These are phyloP conservation scores for Zelleria hepariella DNA, from an alignment of 2,888 invertebrate species.

Conservation along the genomic window DNA sequence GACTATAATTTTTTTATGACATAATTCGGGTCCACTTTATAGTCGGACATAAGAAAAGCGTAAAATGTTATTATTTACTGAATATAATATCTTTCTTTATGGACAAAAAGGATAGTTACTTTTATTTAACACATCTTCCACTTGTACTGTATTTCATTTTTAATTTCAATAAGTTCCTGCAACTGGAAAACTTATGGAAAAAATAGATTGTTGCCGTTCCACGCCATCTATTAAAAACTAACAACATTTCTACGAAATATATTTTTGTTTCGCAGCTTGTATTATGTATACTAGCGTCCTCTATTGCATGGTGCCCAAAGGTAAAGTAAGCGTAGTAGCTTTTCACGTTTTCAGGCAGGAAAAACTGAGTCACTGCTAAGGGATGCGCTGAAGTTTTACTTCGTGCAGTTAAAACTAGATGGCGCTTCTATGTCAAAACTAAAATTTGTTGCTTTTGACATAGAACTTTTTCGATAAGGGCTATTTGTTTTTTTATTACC, in stretches of 20 bases:
- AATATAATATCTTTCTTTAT: neutral
- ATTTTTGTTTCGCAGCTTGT: neutral
- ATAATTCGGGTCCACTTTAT: constrained; percentile 1
- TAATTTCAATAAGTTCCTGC: no score
- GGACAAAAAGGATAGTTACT: neutral
- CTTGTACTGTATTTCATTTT: neutral
- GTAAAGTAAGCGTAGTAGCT: neutral
- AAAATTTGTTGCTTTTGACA: neutral
- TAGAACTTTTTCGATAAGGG: neutral
- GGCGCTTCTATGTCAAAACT: neutral
- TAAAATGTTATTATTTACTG: neutral
- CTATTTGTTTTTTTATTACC: neutral
- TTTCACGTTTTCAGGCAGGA: no score
- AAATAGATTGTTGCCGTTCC: neutral
- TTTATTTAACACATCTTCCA: neutral
- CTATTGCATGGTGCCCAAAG: neutral
- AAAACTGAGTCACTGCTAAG: no score
- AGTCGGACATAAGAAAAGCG: neutral
- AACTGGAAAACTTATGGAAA: neutral
- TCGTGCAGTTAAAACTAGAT: neutral
- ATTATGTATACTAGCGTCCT: neutral
- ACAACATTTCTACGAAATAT: neutral
- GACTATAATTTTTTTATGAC: neutral
- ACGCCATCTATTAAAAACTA: neutral
- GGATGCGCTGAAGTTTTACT: neutral